phyloP scores from a whole-genome alignment of 2,888 invertebrate species.

The Tenthredo scrophulariae region DNA sequence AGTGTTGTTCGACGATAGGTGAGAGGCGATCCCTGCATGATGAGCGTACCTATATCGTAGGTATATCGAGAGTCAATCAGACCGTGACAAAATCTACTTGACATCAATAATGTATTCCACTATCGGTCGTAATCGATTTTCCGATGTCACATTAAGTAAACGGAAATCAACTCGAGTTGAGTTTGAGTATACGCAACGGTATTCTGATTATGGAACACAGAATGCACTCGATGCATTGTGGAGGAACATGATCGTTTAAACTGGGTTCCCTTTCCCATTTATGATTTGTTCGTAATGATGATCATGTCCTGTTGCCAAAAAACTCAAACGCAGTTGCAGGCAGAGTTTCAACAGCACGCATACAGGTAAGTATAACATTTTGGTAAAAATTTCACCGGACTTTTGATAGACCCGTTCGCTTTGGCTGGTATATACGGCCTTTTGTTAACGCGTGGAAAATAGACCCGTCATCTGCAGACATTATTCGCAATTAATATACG shows the following conservation, averaged over 20 bases:
- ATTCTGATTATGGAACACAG: no score
- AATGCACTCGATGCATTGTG: no score
- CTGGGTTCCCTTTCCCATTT: no score
- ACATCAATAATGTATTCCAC: conserved; percentile 44
- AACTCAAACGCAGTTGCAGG: no score
- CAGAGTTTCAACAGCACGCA: neutral
- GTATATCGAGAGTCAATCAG: conserved; percentile 53
- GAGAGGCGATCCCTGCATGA: conserved; percentile 13
- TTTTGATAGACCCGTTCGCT: conserved; percentile 9
- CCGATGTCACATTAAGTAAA: conserved; percentile 46
- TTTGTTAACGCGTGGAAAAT: conserved; percentile 35
- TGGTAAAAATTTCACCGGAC: neutral
- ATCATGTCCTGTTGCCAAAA: no score
- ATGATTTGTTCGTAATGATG: no score
- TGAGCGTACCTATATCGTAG: conserved; percentile 20
- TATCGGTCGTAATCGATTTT: conserved; percentile 28
- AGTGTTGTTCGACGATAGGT: conserved; percentile 2
- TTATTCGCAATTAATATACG: conserved; percentile 46
- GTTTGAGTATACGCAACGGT: neutral
- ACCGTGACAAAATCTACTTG: conserved; percentile 54
- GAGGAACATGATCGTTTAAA: no score
- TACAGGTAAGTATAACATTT: neutral
- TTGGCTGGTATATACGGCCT: neutral
- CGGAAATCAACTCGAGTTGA: conserved; percentile 34
- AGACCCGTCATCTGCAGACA: conserved; percentile 43